Base-by-base conservation (phyloP, 2,888 invertebrate species). In the Marronus borbonicus region DNA sequence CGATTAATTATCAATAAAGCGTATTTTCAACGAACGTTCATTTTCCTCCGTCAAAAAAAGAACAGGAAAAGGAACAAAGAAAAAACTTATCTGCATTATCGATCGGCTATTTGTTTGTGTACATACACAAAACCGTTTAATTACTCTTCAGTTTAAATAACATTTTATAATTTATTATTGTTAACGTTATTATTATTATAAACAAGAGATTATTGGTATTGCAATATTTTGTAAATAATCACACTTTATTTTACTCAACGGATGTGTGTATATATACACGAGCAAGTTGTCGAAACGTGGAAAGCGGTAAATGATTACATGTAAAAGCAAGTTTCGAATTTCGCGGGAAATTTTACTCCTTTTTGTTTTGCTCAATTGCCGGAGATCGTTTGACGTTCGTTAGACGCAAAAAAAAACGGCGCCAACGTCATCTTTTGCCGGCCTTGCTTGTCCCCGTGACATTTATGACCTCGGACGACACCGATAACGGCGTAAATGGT, bases 371-470 rank as follows among this genome's bases (percentile, higher is more conserved):
- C 7, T 20, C n/a, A 20, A 55, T 55, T n/a, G 55, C 55, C n/a
- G 55, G 55, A 17, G 5, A 10, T 20, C 55, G 8, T n/a, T 20
- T 20, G 55, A 17, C 55, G 55, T 39, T n/a, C 36, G 44, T 44
- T 44, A 44, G 44, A 44, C 44, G 44, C 12, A 44, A 12, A 44
- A 44, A 44, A 12, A 39, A 24, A 17, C 10, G 49, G 55, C 31
- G 50, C 44, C 24, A 7, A 66, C 66, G 66, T 76, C 76, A 76
- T 31, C 14, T 20, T 65, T 31, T 39, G 62, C 76, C 65, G 77
- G 81, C 80, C 81, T 80, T 81, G 80, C 80, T 81, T 80, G 81
- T 81, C 80, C 80, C 76, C 80, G 77, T 80, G 80, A 76, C 78
- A 80, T 24, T 2, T 80, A 28, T 77, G 76, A 80, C 80, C 49